A percentile compares a stretch with the other conserved stretches of the same genome.
phyloP scores from a whole-genome alignment of 1,140 invertebrate species.

The Coenobita brevimanus region DNA sequence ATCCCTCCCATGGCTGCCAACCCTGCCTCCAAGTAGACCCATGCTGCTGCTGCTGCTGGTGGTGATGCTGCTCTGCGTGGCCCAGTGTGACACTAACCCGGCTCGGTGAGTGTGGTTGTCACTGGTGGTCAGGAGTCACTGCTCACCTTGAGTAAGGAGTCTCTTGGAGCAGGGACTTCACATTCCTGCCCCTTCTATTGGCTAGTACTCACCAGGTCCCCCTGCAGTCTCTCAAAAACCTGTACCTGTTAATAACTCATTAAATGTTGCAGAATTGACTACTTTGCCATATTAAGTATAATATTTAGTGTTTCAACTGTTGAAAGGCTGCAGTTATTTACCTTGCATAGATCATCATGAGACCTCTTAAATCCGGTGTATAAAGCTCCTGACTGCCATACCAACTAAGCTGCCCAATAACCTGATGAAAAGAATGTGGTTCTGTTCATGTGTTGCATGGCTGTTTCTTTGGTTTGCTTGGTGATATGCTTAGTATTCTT shows the following conservation, averaged over 20 bases:
- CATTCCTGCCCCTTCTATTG: not conserved
- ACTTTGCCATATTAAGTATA: too few species aligned
- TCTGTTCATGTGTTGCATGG: constrained; percentile 47
- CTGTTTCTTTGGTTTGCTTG: constrained; percentile 6
- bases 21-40: constrained; percentile 65
- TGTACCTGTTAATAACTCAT: too few species aligned
- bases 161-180: not conserved
- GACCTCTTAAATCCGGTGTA: constrained; percentile 24
- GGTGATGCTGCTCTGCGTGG: constrained; percentile 54
- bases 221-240: not conserved
- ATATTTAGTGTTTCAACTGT: too few species aligned
- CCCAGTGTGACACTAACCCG: constrained; percentile 66
- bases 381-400: constrained; percentile 59
- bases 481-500: constrained; percentile 29
- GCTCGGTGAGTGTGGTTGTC: constrained; percentile 65
- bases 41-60: constrained; percentile 55
- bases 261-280: too few species aligned
- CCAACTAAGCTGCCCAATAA: constrained; percentile 22
- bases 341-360: not conserved
- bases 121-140: constrained; percentile 47
- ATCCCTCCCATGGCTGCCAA: constrained; percentile 65
- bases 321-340: not conserved
- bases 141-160: too few species aligned
- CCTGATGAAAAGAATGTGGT: constrained; percentile 54
- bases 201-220: not conserved